phyloP scores from a whole-genome alignment of 2,113 vertebrate species.

The Rutilus rutilus region DNA sequence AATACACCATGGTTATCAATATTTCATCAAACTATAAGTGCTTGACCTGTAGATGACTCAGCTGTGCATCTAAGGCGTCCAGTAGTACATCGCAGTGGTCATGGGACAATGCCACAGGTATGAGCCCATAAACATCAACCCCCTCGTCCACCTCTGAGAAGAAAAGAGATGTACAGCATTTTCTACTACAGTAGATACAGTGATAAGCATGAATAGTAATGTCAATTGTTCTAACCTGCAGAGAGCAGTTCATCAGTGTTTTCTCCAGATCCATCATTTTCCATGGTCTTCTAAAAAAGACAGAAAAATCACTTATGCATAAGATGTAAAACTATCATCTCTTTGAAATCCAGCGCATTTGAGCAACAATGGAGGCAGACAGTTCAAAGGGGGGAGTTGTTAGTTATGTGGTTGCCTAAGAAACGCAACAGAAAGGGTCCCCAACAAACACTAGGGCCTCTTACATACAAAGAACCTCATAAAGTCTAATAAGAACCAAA shows the following conservation, averaged over 20 bases:
- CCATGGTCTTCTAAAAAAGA: constrained; percentile 58
- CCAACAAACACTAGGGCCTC: background rate
- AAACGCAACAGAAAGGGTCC: constrained; percentile 1
- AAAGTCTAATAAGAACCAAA: background rate
- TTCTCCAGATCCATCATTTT: constrained; percentile 42
- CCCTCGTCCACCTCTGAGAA: constrained; percentile 54
- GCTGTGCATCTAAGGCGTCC: constrained; percentile 69
- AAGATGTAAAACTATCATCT: background rate
- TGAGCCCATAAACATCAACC: background rate
- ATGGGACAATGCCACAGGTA: constrained; percentile 21
- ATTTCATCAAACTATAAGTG: background rate
- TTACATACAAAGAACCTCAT: background rate
- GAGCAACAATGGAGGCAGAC: background rate
- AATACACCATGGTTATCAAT: background rate
- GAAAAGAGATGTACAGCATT: background rate
- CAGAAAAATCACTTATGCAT: background rate
- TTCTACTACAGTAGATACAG: background rate
- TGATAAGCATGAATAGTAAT: background rate
- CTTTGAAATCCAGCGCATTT: background rate
- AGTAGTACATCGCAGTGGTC: constrained; percentile 68
- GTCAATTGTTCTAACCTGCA: constrained; percentile 58
- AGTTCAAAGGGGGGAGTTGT: background rate
- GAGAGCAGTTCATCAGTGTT: constrained; percentile 61
- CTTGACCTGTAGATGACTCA: constrained; percentile 71
- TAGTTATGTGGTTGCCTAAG: constrained; percentile 2